phyloP scores from a whole-genome alignment of 1,140 invertebrate species.

The Oryctes rhinoceros region DNA sequence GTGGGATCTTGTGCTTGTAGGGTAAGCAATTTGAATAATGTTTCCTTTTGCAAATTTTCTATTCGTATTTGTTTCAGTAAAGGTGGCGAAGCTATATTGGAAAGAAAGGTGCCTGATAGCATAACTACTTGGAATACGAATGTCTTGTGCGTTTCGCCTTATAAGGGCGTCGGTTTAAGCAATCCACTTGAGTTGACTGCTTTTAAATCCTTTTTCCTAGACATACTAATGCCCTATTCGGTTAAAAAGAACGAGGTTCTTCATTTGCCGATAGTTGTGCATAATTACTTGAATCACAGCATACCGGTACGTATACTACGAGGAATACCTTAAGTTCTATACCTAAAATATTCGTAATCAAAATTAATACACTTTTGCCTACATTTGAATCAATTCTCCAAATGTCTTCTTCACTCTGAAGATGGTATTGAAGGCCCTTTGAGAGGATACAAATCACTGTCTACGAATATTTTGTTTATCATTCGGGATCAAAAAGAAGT shows the following conservation, averaged over 20 bases:
- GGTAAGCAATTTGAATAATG: conserved; percentile 57
- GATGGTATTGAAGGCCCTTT: too few species aligned
- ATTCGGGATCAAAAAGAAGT: too few species aligned
- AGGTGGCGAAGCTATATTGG: background rate
- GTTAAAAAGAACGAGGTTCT: conserved; percentile 75
- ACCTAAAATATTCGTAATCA: too few species aligned
- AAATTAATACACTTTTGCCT: too few species aligned
- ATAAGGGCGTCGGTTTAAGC: conserved; percentile 72
- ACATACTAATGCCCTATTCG: conserved; percentile 74
- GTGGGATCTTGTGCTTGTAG: conserved; percentile 68
- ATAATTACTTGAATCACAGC: conserved; percentile 76
- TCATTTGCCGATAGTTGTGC: conserved; percentile 73
- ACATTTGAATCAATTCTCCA: too few species aligned
- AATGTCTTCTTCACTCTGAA: too few species aligned
- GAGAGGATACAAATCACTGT: too few species aligned
- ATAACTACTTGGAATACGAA: conserved; percentile 79
- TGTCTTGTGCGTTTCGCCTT: conserved; percentile 72
- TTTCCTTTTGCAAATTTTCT: background rate
- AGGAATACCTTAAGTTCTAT: too few species aligned
- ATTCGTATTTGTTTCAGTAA: conserved; percentile 21
- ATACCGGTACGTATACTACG: conserved; percentile 61
- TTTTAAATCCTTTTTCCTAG: conserved; percentile 78
- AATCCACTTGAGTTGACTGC: conserved; percentile 66
- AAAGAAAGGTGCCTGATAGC: conserved; percentile 70
- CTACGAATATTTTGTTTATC: too few species aligned